Percentiles rank a stretch among this genome's conserved stretches.
Conservation (phyloP, 2,113 vertebrate genomes). For the Triplophysa siluroides region DNA sequence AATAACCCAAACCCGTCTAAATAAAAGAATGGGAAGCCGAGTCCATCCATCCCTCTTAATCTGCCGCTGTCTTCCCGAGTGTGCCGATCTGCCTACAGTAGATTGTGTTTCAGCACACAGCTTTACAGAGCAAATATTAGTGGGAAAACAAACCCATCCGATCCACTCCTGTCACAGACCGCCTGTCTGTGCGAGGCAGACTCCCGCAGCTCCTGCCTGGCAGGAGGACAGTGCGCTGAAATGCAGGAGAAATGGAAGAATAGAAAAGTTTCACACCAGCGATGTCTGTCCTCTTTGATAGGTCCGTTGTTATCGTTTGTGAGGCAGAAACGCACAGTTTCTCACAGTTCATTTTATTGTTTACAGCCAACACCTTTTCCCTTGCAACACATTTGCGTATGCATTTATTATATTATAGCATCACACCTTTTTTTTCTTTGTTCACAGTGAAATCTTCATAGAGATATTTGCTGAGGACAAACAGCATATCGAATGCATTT, state of each 20-base stretch:
- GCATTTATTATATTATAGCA: slow-evolving; percentile 2
- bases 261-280: slow-evolving; percentile 23
- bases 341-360: slow-evolving; percentile 25
- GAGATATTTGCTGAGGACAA: slow-evolving; percentile 9
- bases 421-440: slow-evolving; percentile 22
- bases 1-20: slow-evolving; percentile 48
- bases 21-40: slow-evolving; percentile 26
- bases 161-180: slow-evolving; percentile 41
- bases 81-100: slow-evolving; percentile 31
- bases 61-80: slow-evolving; percentile 23
- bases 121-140: slow-evolving; percentile 50
- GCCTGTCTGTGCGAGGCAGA: slow-evolving; percentile 42
- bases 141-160: slow-evolving; percentile 46
- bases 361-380: slow-evolving; percentile 25
- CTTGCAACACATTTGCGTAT: slow-evolving; percentile 14
- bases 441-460: background rate
- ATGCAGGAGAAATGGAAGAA: slow-evolving; percentile 10
- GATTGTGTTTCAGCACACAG: slow-evolving; percentile 39
- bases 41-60: slow-evolving; percentile 34
- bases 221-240: slow-evolving; percentile 25
- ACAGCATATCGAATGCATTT: background rate
- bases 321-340: slow-evolving; percentile 6
- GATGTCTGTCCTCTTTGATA: slow-evolving; percentile 24
- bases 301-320: slow-evolving; percentile 27
- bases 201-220: slow-evolving; percentile 28